Evolutionary conservation across 2,888 invertebrate genomes (phyloP), one percentile per base, ranked within the genome.

Genomic region (Macropis europaea): DNA sequence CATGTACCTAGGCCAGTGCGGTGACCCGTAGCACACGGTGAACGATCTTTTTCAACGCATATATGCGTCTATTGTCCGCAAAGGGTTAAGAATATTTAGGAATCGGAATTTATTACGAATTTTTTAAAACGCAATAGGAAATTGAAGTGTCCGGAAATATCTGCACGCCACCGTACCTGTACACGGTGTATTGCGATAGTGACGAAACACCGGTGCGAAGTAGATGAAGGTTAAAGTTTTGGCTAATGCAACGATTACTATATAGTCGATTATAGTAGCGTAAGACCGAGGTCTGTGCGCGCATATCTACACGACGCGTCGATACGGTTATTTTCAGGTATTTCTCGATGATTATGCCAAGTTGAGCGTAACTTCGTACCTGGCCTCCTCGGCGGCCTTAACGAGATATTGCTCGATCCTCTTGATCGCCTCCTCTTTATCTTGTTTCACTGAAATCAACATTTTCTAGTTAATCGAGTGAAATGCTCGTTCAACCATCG

Each of bases 331-430:
- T 68, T 73, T 64, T 52, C 13, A 47, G 13, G 7, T 36, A 13
- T 48, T 24, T 9, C 2, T 26, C 6, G 45, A 53, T 52, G 5
- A 3, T 6, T 13, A 53, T 56, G 43, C 30, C 59, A 47, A 64
- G 4, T 34, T 30, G 2, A 24, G 22, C 24, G 26, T 3, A 30
- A n/a, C 24, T 48, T 66, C 63, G 79, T 76, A 88, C 88, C 83
- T 86, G 7, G 87, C 84, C 73, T 87, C 84, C 42, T 84, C 86
- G n/a, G 80, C 79, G 11, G 82, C 79, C 24, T 81, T 84, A 11
- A 81, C 77, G 17, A 88, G 81, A 30, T 84, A 87, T 38, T 82
- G 82, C 45, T 87, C 82, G 17, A 84, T 84, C 62, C 76, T 83
- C 34, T 59, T 79, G 6, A 82, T 67, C 11, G 87, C 84, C 54